Evolutionary conservation across 2,113 vertebrate species (phyloP), one percentile per base, ranked within the genome.

Genomic region (Marcusenius ussheri): DNA sequence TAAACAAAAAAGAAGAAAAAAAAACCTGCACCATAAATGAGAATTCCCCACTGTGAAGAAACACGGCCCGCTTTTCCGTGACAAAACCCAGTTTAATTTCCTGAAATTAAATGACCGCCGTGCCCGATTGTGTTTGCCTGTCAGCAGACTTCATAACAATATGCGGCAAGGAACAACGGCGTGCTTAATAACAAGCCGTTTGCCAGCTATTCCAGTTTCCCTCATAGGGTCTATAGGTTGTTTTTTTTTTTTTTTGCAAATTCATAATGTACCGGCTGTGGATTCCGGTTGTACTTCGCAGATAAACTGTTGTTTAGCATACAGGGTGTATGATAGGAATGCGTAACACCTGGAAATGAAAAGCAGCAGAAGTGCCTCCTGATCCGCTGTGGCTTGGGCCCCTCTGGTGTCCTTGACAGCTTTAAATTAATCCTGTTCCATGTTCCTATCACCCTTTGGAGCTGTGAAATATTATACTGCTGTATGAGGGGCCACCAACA

Each of bases 381-480:
- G 42, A 4, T 31, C 39, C 87, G 1, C 56, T 62, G 35, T 66
- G 35, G 15, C 31, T 88, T 5, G 19, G n/a, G 15, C 39, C 49
- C 51, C 27, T 88, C 35, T 42, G 53, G 47, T 53, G 50, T 53
- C 35, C 87, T 62, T 88, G 53, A 66, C 35, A 45, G 87, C 53
- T 62, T 88, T 42, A 88, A 58, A 88, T 66, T 58, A 88, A 88
- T 88, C 87, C 87, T 62, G 35, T 62, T 42, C 51, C 87, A 88
- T 88, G 51, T 66, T 66, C 87, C 31, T 31, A 88, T 66, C 87
- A 66, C 87, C 87, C 87, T 27, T 31, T 5, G 39, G 56, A 88
- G 87, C 87, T 66, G 87, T 58, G 87, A 88, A 88, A 88, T 58
- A 88, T 88, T 88, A 58, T 45, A 62, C 35, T 45, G 87, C 31